phyloP scores from a whole-genome alignment of 2,888 invertebrate species.

The Malthinus flaveolus region DNA sequence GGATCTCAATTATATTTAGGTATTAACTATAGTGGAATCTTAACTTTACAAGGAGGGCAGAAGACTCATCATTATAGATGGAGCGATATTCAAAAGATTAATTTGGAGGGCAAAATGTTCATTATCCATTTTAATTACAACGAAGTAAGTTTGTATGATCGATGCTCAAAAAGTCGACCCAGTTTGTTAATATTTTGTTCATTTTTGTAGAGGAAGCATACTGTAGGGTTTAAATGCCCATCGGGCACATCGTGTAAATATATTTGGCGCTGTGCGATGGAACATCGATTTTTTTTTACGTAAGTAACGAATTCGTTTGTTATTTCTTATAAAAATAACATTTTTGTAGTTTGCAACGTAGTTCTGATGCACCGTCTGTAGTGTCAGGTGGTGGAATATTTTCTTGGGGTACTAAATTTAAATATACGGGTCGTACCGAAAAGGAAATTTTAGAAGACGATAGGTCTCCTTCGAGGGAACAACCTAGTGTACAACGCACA shows the following conservation, averaged over 20 bases:
- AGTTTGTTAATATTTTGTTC: too few relatives aligned
- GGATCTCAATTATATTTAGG: slow-evolving; percentile 91
- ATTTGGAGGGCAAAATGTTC: slow-evolving; percentile 97
- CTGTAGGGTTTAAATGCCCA: slow-evolving; percentile 94
- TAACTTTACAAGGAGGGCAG: slow-evolving; percentile 91
- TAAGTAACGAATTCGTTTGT: slow-evolving; percentile 58
- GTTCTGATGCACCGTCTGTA: slow-evolving; percentile 80
- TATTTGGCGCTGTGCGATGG: slow-evolving; percentile 96
- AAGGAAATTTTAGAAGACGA: slow-evolving; percentile 86
- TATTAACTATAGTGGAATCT: slow-evolving; percentile 92
- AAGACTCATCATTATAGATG: slow-evolving; percentile 95
- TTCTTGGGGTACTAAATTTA: slow-evolving; percentile 93
- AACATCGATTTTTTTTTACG: slow-evolving; percentile 98
- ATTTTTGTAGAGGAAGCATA: slow-evolving; percentile 81
- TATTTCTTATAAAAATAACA: background rate
- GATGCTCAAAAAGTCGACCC: too few relatives aligned
- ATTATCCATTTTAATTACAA: slow-evolving; percentile 91
- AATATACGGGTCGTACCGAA: slow-evolving; percentile 90
- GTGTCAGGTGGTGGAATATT: slow-evolving; percentile 90
- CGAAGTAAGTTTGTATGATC: slow-evolving; percentile 77
- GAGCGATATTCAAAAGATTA: slow-evolving; percentile 94
- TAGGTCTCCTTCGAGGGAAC: slow-evolving; percentile 66
- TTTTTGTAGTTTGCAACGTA: slow-evolving; percentile 74
- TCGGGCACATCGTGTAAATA: slow-evolving; percentile 91
- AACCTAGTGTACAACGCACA: slow-evolving; percentile 57